Conservation (phyloP, 1,140 invertebrate species). For the Philotrypesis tridentata region DNA sequence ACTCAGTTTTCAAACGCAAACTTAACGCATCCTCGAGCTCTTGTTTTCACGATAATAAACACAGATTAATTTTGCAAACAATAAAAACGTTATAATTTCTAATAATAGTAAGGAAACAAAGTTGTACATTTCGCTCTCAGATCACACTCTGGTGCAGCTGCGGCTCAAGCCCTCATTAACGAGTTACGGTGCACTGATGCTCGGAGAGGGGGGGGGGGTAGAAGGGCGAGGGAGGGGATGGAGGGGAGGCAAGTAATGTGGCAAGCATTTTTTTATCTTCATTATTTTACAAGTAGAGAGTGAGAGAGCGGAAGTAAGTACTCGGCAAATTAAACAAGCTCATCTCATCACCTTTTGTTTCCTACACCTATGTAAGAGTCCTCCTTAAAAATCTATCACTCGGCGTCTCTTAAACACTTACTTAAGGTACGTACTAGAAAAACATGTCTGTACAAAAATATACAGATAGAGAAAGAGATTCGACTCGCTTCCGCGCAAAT, state of each 20-base stretch:
- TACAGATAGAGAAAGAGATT: slow-evolving; percentile 64
- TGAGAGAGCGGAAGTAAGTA: slow-evolving; percentile 41
- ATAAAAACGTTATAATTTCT: neutral
- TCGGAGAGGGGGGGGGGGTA: neutral
- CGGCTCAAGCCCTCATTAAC: slow-evolving; percentile 5
- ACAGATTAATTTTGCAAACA: slow-evolving; percentile 25
- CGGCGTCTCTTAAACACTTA: slow-evolving; percentile 57
- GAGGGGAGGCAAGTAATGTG: slow-evolving; percentile 62
- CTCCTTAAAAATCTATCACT: slow-evolving; percentile 50
- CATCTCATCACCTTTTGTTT: neutral
- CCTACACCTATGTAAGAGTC: slow-evolving; percentile 2
- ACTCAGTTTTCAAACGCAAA: slow-evolving; percentile 23
- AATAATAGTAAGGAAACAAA: slow-evolving; percentile 25
- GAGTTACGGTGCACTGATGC: slow-evolving; percentile 3
- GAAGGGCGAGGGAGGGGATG: slow-evolving; percentile 14
- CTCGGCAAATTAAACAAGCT: slow-evolving; percentile 44
- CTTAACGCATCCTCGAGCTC: slow-evolving; percentile 6
- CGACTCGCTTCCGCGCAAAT: slow-evolving; percentile 36
- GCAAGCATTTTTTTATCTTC: slow-evolving; percentile 56
- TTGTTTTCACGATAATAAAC: neutral
- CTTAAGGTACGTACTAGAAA: slow-evolving; percentile 66
- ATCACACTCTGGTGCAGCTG: neutral
- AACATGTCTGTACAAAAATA: slow-evolving; percentile 71
- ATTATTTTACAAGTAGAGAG: slow-evolving; percentile 33
- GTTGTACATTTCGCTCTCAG: slow-evolving; percentile 4